These are phyloP conservation scores for Silurus aristotelis DNA, from an alignment of 2,797 vertebrate genomes.

Conservation along the genomic window DNA sequence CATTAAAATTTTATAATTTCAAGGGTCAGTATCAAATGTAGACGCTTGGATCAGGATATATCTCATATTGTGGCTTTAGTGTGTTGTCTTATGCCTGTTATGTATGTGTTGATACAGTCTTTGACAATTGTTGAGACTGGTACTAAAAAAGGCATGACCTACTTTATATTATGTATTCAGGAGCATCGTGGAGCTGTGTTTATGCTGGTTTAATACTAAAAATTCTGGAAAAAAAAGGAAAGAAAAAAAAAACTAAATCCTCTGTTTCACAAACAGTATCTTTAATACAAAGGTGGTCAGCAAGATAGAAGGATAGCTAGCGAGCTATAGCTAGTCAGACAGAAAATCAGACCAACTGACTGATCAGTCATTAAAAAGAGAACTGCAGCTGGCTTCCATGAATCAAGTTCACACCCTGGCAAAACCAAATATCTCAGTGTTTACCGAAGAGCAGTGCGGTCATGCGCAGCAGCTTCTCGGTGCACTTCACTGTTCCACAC, in stretches of 20 bases:
- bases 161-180: background rate
- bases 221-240: no score
- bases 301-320: no score
- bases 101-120: background rate
- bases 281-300: background rate
- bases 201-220: background rate
- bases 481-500: background rate
- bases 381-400: background rate
- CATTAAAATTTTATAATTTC: background rate
- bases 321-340: no score
- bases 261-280: background rate
- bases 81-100: background rate
- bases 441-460: background rate
- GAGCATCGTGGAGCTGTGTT: background rate
- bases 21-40: background rate
- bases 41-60: background rate
- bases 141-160: background rate
- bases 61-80: background rate
- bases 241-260: background rate
- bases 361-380: background rate
- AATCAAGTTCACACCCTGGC: background rate
- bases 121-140: background rate
- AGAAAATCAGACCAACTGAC: no score
- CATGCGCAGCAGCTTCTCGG: background rate
- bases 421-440: background rate